phyloP scores from a whole-genome alignment of 1,140 invertebrate species.

The Piezodorus guildinii region DNA sequence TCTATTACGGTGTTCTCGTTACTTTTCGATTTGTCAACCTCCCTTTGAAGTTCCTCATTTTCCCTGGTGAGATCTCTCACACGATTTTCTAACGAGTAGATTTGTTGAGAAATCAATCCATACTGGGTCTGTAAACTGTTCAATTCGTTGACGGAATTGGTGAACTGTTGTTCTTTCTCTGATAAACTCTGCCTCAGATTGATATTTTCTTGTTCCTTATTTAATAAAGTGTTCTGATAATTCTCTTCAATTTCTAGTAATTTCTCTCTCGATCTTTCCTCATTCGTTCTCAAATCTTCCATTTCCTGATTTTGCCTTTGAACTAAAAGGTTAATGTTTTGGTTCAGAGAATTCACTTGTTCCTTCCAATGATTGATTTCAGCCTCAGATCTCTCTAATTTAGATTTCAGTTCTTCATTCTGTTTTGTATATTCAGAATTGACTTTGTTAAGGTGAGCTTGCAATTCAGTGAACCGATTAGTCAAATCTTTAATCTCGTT shows the following conservation, averaged over 20 bases:
- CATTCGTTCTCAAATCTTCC: constrained; percentile 36
- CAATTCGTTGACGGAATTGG: neutral
- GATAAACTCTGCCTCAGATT: constrained; percentile 19
- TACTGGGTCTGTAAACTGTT: neutral
- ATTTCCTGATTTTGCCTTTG: constrained; percentile 13
- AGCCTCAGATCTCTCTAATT: neutral
- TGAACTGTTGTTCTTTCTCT: constrained; percentile 14
- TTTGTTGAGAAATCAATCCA: neutral
- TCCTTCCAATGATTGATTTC: neutral
- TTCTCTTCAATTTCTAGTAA: constrained; percentile 34
- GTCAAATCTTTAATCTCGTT: constrained; percentile 27
- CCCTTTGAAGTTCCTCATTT: constrained; percentile 28
- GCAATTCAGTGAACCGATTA: neutral
- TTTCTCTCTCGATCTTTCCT: constrained; percentile 33
- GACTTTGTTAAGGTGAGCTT: neutral
- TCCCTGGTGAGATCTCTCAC: neutral
- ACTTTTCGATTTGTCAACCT: constrained; percentile 21
- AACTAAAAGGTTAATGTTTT: neutral
- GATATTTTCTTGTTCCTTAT: constrained; percentile 25
- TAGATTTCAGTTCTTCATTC: neutral
- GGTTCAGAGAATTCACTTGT: neutral
- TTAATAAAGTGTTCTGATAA: constrained; percentile 20
- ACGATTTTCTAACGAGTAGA: neutral
- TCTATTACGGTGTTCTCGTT: constrained; percentile 18
- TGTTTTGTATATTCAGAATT: neutral